Conservation (phyloP, 2,888 invertebrate species). For the Diarsia rubi region DNA sequence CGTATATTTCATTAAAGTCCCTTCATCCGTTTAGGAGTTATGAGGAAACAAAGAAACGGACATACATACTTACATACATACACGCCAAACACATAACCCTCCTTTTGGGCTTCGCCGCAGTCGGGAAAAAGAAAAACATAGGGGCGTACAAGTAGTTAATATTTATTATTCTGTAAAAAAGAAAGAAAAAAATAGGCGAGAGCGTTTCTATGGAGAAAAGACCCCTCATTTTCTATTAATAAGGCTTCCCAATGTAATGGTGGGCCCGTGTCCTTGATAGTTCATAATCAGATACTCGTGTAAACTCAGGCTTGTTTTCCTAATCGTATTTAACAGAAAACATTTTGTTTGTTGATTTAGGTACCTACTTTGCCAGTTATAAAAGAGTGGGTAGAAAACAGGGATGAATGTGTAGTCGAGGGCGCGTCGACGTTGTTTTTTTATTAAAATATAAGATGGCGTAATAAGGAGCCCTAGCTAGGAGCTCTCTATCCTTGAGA, state of each 20-base stretch:
- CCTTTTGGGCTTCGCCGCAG: too few relatives aligned
- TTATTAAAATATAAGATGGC: constrained; percentile 2
- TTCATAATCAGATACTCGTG: constrained; percentile 72
- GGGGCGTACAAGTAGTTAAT: too few relatives aligned
- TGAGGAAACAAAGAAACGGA: too few relatives aligned
- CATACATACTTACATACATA: too few relatives aligned
- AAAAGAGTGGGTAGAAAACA: neutral
- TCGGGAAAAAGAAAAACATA: too few relatives aligned
- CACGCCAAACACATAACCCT: too few relatives aligned
- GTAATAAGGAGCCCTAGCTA: neutral
- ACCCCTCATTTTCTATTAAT: too few relatives aligned
- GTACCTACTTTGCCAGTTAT: constrained; percentile 10
- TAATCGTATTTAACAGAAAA: constrained; percentile 26
- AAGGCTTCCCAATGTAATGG: constrained; percentile 76
- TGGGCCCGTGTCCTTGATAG: constrained; percentile 75
- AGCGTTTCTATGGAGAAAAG: too few relatives aligned
- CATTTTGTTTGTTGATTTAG: constrained; percentile 9
- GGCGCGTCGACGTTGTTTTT: neutral
- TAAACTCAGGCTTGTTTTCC: constrained; percentile 48
- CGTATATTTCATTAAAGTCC: too few relatives aligned
- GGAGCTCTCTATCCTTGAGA: neutral
- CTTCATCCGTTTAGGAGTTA: too few relatives aligned
- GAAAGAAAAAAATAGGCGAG: too few relatives aligned
- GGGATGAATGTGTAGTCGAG: neutral
- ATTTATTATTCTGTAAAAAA: too few relatives aligned